These are phyloP conservation scores for Geopemphigus sp. DNA, from an alignment of 1,140 invertebrate species.

Conservation along the genomic window DNA sequence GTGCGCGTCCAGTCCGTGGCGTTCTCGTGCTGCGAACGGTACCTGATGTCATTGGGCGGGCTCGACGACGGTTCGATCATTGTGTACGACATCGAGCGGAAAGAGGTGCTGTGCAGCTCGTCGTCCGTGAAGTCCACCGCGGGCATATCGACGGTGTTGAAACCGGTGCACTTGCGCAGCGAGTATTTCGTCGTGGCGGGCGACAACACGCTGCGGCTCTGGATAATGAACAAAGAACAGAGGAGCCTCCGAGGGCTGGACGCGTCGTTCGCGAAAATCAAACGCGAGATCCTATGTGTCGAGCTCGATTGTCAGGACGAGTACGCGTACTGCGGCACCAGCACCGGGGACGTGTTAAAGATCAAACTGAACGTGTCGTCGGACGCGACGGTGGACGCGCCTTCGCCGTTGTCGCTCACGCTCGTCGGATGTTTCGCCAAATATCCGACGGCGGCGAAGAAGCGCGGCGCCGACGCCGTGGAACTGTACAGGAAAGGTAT, in stretches of 20 bases:
- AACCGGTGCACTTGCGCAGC: conserved; percentile 60
- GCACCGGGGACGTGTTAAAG: conserved; percentile 69
- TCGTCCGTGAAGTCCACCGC: conserved; percentile 64
- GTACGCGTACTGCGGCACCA: conserved; percentile 78
- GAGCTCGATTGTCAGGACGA: conserved; percentile 65
- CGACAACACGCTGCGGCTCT: conserved; percentile 69
- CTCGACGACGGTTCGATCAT: conserved; percentile 83
- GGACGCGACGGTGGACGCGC: conserved; percentile 60
- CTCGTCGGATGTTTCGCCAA: conserved; percentile 71
- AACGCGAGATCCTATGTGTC: conserved; percentile 65
- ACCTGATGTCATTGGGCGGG: conserved; percentile 81
- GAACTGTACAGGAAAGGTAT: conserved; percentile 57
- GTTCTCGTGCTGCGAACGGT: conserved; percentile 79
- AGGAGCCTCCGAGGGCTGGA: conserved; percentile 70
- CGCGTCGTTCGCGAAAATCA: conserved; percentile 69
- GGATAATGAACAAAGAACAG: conserved; percentile 70
- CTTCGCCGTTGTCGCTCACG: conserved; percentile 61
- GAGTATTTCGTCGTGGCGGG: conserved; percentile 70
- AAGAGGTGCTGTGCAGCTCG: conserved; percentile 65
- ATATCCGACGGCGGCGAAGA: conserved; percentile 53
- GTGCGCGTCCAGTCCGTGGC: conserved; percentile 77
- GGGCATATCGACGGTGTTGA: conserved; percentile 64
- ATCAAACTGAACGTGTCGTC: conserved; percentile 65
- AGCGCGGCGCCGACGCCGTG: conserved; percentile 54
- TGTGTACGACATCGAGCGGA: conserved; percentile 68